Evolutionary conservation across 2,113 vertebrate species (phyloP), one percentile per base, ranked within the genome.

Genomic region (Anarhynchus alexandrinus): DNA sequence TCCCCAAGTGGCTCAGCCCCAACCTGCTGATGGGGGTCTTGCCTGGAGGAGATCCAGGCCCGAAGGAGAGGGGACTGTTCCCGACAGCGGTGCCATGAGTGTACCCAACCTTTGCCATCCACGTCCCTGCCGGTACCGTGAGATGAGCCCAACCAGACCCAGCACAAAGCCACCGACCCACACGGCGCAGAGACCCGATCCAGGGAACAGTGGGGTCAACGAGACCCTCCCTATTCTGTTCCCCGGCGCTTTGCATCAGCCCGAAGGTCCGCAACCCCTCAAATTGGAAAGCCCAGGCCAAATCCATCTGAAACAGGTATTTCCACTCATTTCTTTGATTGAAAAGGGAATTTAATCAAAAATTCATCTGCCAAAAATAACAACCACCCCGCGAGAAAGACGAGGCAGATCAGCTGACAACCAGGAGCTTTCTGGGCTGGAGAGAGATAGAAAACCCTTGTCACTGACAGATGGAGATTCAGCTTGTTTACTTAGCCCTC

Each of bases 131-230:
- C 0, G 1, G 29, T 12, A 1, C 19, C 4, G 2, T 2, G 43
- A 43, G 82, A 21, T 2, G 29, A 77, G 29, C n/a, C 54, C 92
- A 69, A 80, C 1, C 71, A 40, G 61, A 47, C 4, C 71, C 90
- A 61, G 62, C 81, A 21, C 30, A 26, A 14, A 86, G 42, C 47
- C 96, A 36, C 78, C 17, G 2, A 2, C 55, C 43, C 82, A 22
- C 49, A 6, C 0, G 0, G 47, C 78, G 2, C 21, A 1, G 52
- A 57, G n/a, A n/a, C 42, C 29, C 0, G 0, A 15, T 1, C 30
- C 78, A 43, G 81, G 84, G 23, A 59, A 8, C 61, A 42, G 4
- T 1, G 1, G 19, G 59, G 36, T 26, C 89, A 47, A 14, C 30
- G 1, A 11, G 20, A 61, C 34, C 23, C 47, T 38, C 27, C 38